Conservation (phyloP, 2,888 invertebrate genomes). For the Pseudococcus viburni region DNA sequence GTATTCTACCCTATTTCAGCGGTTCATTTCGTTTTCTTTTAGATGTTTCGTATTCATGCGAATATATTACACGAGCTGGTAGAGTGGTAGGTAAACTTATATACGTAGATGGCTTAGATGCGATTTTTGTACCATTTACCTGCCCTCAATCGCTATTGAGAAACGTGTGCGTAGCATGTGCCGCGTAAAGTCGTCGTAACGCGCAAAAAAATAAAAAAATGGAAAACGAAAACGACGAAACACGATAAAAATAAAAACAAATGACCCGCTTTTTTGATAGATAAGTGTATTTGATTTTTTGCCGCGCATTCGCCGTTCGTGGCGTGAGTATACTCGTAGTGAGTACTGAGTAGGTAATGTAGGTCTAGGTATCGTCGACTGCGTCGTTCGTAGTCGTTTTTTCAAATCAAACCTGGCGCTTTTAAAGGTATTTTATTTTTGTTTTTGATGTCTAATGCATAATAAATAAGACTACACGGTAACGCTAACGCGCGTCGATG, state of each 20-base stretch:
- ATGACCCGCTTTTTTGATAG: conserved; percentile 41
- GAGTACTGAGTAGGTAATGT: too few species aligned
- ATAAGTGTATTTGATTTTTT: conserved; percentile 15
- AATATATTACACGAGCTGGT: too few species aligned
- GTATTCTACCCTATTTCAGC: too few species aligned
- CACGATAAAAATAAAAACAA: conserved; percentile 8
- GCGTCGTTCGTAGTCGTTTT: not conserved
- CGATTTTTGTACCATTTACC: too few species aligned
- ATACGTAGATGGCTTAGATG: too few species aligned
- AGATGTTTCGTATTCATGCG: too few species aligned
- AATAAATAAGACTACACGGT: conserved; percentile 59
- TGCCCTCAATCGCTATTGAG: too few species aligned
- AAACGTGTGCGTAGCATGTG: not conserved
- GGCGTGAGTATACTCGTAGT: not conserved
- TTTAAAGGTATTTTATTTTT: conserved; percentile 51
- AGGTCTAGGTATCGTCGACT: too few species aligned
- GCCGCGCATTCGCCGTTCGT: not conserved
- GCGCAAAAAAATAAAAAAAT: not conserved
- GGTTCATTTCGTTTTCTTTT: too few species aligned
- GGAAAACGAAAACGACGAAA: not conserved
- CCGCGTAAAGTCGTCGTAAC: not conserved
- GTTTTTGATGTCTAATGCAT: conserved; percentile 60
- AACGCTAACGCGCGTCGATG: conserved; percentile 42
- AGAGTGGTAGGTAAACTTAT: too few species aligned
- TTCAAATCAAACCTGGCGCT: conserved; percentile 42